Conservation (phyloP, 2,888 invertebrate genomes). For the Parochlus steinenii region DNA sequence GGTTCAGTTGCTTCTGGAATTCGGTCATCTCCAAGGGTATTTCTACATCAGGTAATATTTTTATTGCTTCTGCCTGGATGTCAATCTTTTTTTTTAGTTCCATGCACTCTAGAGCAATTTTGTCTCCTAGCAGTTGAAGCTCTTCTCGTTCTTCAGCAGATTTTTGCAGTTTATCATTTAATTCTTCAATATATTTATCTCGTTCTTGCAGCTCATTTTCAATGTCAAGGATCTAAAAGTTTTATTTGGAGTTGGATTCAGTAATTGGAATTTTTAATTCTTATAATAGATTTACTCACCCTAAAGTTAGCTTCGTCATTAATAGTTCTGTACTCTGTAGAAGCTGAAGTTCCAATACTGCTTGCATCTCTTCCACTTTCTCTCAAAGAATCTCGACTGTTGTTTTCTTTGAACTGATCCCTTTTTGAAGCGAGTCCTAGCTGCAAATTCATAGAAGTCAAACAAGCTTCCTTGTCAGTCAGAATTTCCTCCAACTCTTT, state of each 20-base stretch:
- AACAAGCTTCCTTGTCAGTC: conserved; percentile 24
- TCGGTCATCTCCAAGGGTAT: conserved; percentile 27
- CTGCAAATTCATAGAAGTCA: conserved; percentile 24
- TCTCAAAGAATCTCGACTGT: conserved; percentile 15
- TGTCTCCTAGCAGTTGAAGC: conserved; percentile 41
- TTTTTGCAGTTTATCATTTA: conserved; percentile 52
- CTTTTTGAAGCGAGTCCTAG: conserved; percentile 21
- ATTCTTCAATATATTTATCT: conserved; percentile 52
- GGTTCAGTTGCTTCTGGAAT: conserved; percentile 20
- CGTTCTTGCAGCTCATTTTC: conserved; percentile 50
- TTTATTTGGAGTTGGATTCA: background rate
- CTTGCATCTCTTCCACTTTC: conserved; percentile 26
- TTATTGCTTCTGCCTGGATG: conserved; percentile 20
- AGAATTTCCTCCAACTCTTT: conserved; percentile 22
- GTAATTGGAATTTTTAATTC: background rate
- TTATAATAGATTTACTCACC: background rate
- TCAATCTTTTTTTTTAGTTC: conserved; percentile 29
- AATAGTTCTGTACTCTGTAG: conserved; percentile 55
- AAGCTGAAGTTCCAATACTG: conserved; percentile 25
- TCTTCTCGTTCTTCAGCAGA: conserved; percentile 43
- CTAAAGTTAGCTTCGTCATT: conserved; percentile 40
- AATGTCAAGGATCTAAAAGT: conserved; percentile 50
- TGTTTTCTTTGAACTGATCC: conserved; percentile 18
- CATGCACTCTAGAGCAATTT: conserved; percentile 39
- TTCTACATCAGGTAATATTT: conserved; percentile 22